Evolutionary conservation across 1,140 invertebrate genomes (phyloP).

Genomic region (Philopotamus ludificatus): DNA sequence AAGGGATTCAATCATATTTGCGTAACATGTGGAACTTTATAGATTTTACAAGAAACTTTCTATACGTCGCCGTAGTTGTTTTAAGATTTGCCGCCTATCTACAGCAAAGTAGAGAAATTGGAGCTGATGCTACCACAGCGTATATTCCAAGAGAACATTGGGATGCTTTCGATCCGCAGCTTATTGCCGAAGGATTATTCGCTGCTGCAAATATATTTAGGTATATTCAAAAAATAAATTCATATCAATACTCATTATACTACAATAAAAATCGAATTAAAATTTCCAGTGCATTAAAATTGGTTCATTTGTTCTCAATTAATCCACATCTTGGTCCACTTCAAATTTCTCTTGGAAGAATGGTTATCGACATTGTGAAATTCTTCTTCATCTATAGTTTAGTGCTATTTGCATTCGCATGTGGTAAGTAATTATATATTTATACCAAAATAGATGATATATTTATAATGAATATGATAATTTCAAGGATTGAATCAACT

Average conservation of each 20-base stretch:
- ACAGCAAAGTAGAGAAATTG: slow-evolving; percentile 69
- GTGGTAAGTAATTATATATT: slow-evolving; percentile 55
- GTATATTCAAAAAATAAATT: slow-evolving; percentile 44
- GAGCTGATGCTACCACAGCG: slow-evolving; percentile 62
- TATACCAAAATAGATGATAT: neutral
- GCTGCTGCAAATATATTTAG: slow-evolving; percentile 92
- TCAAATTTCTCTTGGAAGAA: slow-evolving; percentile 78
- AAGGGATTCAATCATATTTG: slow-evolving; percentile 81
- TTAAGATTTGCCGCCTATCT: slow-evolving; percentile 76
- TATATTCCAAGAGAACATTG: slow-evolving; percentile 80
- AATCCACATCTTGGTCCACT: slow-evolving; percentile 88
- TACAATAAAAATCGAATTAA: neutral
- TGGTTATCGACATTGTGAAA: slow-evolving; percentile 86
- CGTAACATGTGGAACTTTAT: slow-evolving; percentile 96
- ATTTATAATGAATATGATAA: slow-evolving; percentile 11
- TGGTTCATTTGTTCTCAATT: slow-evolving; percentile 88
- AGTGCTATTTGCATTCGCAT: slow-evolving; percentile 82
- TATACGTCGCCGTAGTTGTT: slow-evolving; percentile 78
- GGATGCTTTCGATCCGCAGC: slow-evolving; percentile 90
- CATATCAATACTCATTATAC: neutral
- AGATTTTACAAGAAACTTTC: slow-evolving; percentile 85
- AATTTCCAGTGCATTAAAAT: slow-evolving; percentile 71
- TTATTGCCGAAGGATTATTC: slow-evolving; percentile 92
- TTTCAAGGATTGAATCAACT: slow-evolving; percentile 75
- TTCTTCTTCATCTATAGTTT: slow-evolving; percentile 85